phyloP scores from a whole-genome alignment of 2,797 vertebrate species.

The Esox lucius region DNA sequence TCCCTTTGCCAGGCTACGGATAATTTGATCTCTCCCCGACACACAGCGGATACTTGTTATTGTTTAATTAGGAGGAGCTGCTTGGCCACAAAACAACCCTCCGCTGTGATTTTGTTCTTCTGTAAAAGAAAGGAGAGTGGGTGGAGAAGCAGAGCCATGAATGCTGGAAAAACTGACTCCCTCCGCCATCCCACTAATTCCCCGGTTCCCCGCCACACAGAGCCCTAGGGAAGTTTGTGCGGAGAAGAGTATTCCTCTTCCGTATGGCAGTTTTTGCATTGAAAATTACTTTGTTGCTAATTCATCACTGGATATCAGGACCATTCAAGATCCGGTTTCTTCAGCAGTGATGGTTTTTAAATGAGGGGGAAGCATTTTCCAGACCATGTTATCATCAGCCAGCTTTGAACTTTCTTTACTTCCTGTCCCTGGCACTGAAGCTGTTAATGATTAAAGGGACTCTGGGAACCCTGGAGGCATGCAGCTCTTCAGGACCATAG shows the following conservation, averaged over 20 bases:
- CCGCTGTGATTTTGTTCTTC: slow-evolving; percentile 57
- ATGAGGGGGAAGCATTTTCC: slow-evolving; percentile 57
- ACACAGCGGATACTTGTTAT: slow-evolving; percentile 48
- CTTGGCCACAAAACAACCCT: slow-evolving; percentile 52
- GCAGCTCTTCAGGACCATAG: not conserved
- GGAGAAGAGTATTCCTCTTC: slow-evolving; percentile 61
- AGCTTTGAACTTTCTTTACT: slow-evolving; percentile 60
- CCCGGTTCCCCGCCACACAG: slow-evolving; percentile 15
- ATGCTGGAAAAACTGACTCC: slow-evolving; percentile 46
- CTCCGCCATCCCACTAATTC: slow-evolving; percentile 56
- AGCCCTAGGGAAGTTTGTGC: slow-evolving; percentile 50
- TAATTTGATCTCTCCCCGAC: slow-evolving; percentile 46
- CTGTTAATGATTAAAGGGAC: slow-evolving; percentile 43
- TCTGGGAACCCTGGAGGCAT: slow-evolving; percentile 37
- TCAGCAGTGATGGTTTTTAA: slow-evolving; percentile 48
- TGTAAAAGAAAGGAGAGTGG: slow-evolving; percentile 59
- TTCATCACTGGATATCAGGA: slow-evolving; percentile 68
- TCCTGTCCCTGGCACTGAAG: slow-evolving; percentile 35
- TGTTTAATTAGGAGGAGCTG: slow-evolving; percentile 71
- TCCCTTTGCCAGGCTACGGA: slow-evolving; percentile 30
- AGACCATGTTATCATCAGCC: slow-evolving; percentile 48
- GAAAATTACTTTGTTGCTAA: slow-evolving; percentile 42
- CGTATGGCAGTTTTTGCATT: slow-evolving; percentile 37
- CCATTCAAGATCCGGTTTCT: slow-evolving; percentile 49
- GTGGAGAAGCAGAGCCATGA: slow-evolving; percentile 59